phyloP scores from a whole-genome alignment of 2,113 vertebrate genomes.

The Paramisgurnus dabryanus region DNA sequence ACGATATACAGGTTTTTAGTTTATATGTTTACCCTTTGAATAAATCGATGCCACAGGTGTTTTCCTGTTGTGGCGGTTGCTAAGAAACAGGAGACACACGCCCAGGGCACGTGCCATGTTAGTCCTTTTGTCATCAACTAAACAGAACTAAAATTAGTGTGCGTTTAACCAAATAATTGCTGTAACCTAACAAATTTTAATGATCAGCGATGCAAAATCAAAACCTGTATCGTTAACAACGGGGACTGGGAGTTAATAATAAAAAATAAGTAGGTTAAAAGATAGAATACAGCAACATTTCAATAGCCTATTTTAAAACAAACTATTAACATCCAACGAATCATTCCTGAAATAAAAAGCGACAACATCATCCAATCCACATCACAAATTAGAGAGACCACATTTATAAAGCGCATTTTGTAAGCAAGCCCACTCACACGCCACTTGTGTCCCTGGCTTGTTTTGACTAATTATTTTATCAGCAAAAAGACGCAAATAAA shows the following conservation, averaged over 20 bases:
- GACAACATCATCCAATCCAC: background rate
- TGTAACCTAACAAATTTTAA: background rate
- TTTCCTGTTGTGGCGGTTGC: constrained; percentile 77
- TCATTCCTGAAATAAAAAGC: background rate
- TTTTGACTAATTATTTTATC: background rate
- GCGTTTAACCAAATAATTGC: constrained; percentile 6
- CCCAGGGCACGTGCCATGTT: constrained; percentile 73
- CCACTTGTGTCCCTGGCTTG: background rate
- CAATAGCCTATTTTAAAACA: too few species aligned
- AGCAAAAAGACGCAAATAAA: background rate
- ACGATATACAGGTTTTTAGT: background rate
- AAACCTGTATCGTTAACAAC: background rate
- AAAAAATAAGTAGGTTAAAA: too few species aligned
- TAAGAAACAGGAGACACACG: constrained; percentile 78
- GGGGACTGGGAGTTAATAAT: too few species aligned
- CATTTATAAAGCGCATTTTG: background rate
- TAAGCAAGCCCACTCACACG: background rate
- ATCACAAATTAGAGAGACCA: background rate
- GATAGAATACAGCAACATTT: too few species aligned
- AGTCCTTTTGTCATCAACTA: constrained; percentile 70
- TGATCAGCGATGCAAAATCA: background rate
- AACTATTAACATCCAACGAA: background rate
- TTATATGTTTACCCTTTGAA: constrained; percentile 45
- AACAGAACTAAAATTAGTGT: constrained; percentile 39
- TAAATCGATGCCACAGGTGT: constrained; percentile 76